phyloP scores from a whole-genome alignment of 2,888 invertebrate species.

The Eupithecia subumbrata region DNA sequence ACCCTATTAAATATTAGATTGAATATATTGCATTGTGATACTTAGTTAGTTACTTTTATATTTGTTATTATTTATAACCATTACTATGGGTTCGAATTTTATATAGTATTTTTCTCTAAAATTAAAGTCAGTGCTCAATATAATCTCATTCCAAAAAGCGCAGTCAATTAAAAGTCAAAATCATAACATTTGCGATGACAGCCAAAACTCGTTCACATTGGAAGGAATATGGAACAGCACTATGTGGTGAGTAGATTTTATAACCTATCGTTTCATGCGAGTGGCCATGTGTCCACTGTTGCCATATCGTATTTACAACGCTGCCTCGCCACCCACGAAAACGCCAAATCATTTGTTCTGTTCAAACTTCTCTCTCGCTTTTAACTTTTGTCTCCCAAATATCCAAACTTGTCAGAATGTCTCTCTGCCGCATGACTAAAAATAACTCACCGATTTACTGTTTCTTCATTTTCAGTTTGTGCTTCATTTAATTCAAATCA shows the following conservation, averaged over 20 bases:
- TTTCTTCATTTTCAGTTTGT: slow-evolving; percentile 19
- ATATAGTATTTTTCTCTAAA: slow-evolving; percentile 67
- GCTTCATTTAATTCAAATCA: slow-evolving; percentile 6
- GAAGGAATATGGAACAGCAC: slow-evolving; percentile 84
- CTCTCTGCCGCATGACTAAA: slow-evolving; percentile 40
- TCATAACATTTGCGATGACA: slow-evolving; percentile 74
- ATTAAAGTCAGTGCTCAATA: slow-evolving; percentile 80
- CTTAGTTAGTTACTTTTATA: slow-evolving; percentile 76
- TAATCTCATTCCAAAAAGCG: slow-evolving; percentile 82
- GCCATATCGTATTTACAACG: slow-evolving; percentile 32
- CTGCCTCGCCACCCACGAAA: slow-evolving; percentile 14
- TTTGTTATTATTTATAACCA: slow-evolving; percentile 76
- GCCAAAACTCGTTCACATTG: slow-evolving; percentile 83
- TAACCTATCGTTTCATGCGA: slow-evolving; percentile 70
- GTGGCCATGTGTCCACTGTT: slow-evolving; percentile 61
- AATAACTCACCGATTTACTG: slow-evolving; percentile 35
- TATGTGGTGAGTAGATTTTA: slow-evolving; percentile 79
- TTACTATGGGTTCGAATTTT: slow-evolving; percentile 78
- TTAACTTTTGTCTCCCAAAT: slow-evolving; percentile 13
- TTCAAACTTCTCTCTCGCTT: slow-evolving; percentile 10
- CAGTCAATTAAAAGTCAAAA: slow-evolving; percentile 67
- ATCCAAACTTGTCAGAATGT: slow-evolving; percentile 32
- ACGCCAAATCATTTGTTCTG: slow-evolving; percentile 18
- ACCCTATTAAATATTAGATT: slow-evolving; percentile 76
- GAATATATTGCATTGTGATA: slow-evolving; percentile 83